Conservation (phyloP, 2,113 vertebrate genomes). For the Coreoperca whiteheadi region DNA sequence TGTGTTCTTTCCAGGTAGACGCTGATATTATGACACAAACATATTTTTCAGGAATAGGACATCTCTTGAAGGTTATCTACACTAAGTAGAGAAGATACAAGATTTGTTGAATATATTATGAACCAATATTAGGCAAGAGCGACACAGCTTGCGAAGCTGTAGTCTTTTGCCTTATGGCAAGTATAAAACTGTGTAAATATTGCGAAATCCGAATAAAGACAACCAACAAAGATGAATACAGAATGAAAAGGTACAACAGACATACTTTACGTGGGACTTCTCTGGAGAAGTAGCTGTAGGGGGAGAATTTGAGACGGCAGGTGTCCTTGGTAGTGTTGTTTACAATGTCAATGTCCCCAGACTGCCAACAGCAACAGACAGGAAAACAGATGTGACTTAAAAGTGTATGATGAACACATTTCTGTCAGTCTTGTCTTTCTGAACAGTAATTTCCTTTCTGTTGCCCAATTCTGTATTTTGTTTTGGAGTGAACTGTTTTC, state of each 20-base stretch:
- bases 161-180: not conserved
- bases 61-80: not conserved
- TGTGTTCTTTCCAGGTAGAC: not conserved
- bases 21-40: not conserved
- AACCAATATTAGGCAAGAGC: not conserved
- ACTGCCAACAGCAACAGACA: slow-evolving; percentile 80
- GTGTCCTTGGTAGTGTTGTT: slow-evolving; percentile 94
- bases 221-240: not conserved
- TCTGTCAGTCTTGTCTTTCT: not conserved
- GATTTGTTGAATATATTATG: not conserved
- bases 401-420: not conserved
- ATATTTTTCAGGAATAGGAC: not conserved
- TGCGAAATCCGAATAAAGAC: not conserved
- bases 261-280: slow-evolving; percentile 93
- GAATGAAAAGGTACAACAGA: not conserved
- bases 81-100: not conserved
- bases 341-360: slow-evolving; percentile 95
- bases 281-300: slow-evolving; percentile 98
- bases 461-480: not conserved
- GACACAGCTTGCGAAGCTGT: not conserved
- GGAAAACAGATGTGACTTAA: slow-evolving; percentile 36
- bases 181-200: slow-evolving; percentile 4
- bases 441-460: not conserved
- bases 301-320: slow-evolving; percentile 95
- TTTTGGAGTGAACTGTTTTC: not conserved